These are phyloP conservation scores for Scaptomyza tumidula DNA, from an alignment of 2,888 invertebrate species.

Conservation along the genomic window DNA sequence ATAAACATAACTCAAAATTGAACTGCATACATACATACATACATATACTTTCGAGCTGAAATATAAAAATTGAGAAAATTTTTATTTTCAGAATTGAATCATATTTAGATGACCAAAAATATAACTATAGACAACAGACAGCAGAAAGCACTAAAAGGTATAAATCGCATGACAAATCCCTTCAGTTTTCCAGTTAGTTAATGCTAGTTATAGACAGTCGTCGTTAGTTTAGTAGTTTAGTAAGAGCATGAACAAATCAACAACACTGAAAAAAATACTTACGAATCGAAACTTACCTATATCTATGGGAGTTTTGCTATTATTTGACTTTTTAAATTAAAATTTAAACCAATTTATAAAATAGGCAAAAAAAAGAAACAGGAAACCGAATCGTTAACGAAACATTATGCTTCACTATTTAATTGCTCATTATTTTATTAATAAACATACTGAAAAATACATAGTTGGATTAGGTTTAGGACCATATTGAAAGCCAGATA, in stretches of 20 bases:
- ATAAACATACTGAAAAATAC: background rate
- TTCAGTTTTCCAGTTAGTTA: constrained; percentile 5
- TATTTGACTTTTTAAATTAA: too few relatives aligned
- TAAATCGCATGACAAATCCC: constrained; percentile 23
- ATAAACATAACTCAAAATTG: background rate
- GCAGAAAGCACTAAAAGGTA: constrained; percentile 27
- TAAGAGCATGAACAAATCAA: background rate
- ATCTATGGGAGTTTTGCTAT: too few relatives aligned
- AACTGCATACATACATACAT: background rate
- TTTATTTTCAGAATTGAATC: constrained; percentile 37
- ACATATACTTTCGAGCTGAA: constrained; percentile 2
- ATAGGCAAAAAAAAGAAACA: too few relatives aligned
- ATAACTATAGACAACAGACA: constrained; percentile 21
- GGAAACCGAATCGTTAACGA: too few relatives aligned
- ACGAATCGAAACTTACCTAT: too few relatives aligned
- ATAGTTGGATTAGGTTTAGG: too few relatives aligned
- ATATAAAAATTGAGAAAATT: constrained; percentile 38
- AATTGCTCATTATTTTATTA: background rate
- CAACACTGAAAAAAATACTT: background rate
- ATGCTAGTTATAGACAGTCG: background rate
- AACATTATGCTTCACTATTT: too few relatives aligned
- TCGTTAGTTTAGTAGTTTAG: background rate
- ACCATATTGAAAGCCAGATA: too few relatives aligned
- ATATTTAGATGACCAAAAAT: constrained; percentile 33
- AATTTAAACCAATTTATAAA: too few relatives aligned